Percentiles rank a stretch among this genome's conserved stretches.
Conservation (phyloP, 2,113 vertebrate genomes). For the Irena cyanogastra region DNA sequence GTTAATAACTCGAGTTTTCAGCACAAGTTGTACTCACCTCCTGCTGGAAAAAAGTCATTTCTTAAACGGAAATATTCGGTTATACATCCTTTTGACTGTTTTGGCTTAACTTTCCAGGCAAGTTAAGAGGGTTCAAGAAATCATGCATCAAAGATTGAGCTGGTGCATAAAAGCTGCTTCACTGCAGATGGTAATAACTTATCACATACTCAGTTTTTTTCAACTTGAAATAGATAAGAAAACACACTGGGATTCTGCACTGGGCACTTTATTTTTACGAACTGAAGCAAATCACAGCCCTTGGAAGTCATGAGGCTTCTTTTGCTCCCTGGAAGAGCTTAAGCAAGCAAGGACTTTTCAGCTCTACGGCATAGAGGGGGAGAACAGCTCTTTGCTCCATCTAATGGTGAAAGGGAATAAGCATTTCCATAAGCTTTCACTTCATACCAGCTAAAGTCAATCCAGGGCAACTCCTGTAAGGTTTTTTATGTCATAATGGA, state of each 20-base stretch:
- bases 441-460: background rate
- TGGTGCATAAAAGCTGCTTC: background rate
- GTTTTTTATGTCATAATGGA: background rate
- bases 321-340: background rate
- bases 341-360: background rate
- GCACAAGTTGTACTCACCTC: background rate
- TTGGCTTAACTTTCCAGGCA: background rate
- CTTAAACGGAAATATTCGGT: background rate
- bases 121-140: background rate
- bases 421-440: background rate
- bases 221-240: background rate
- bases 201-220: background rate
- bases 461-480: accelerated
- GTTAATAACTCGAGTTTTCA: background rate
- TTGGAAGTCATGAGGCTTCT: background rate
- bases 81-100: background rate
- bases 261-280: background rate
- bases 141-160: background rate
- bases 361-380: background rate
- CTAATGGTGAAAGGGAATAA: background rate
- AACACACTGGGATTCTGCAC: background rate
- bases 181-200: background rate
- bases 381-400: conserved; percentile 15
- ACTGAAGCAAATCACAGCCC: background rate
- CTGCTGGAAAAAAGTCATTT: background rate